Conservation (phyloP, 2,797 vertebrate species). For the Pipistrellus nathusii region DNA sequence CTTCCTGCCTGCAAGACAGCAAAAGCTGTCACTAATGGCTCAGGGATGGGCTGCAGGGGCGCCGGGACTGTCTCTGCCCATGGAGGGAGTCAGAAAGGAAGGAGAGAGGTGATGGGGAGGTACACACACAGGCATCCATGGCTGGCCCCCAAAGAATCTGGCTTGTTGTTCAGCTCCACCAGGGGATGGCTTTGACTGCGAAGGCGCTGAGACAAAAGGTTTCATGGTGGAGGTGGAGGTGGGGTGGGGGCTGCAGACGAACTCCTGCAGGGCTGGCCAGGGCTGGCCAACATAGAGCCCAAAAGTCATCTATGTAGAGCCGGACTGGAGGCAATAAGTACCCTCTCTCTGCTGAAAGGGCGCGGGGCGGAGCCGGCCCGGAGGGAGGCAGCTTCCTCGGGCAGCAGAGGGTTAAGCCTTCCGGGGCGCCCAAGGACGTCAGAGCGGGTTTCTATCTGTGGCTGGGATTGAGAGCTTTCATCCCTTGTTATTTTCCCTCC, state of each 20-base stretch:
- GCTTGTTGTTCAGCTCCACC: constrained; percentile 49
- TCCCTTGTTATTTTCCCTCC: constrained; percentile 85
- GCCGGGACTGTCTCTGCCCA: neutral
- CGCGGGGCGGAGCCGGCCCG: neutral
- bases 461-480: constrained; percentile 86
- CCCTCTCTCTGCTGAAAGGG: neutral
- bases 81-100: neutral
- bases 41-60: neutral
- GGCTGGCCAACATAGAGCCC: constrained; percentile 25
- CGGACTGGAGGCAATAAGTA: constrained; percentile 8
- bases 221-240: neutral
- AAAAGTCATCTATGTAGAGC: constrained; percentile 49
- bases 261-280: constrained; percentile 41
- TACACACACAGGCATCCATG: constrained; percentile 15
- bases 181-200: constrained; percentile 56
- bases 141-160: neutral
- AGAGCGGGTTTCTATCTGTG: constrained; percentile 85
- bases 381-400: constrained; percentile 70
- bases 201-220: constrained; percentile 67
- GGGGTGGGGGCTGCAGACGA: constrained; percentile 47
- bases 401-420: constrained; percentile 87
- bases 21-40: neutral
- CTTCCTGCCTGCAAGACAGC: neutral
- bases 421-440: constrained; percentile 85
- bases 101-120: constrained; percentile 35